phyloP scores from a whole-genome alignment of 2,113 vertebrate species.

The Tachysurus vachellii region DNA sequence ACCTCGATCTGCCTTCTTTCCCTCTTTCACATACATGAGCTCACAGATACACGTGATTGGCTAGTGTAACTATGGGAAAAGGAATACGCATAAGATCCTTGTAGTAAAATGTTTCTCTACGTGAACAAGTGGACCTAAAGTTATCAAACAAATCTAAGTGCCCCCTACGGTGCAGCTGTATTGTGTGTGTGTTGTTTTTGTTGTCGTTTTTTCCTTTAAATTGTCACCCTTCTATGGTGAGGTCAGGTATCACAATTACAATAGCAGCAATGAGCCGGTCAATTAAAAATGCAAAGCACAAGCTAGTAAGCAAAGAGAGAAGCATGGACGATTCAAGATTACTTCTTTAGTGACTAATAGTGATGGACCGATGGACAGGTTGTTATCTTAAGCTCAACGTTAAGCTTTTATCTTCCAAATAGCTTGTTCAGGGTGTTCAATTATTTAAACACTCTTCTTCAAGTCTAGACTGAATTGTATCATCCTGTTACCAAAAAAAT shows the following conservation, averaged over 20 bases:
- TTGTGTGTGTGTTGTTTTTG: background rate
- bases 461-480: background rate
- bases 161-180: background rate
- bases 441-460: background rate
- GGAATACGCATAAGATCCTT: background rate
- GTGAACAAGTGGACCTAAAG: background rate
- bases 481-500: conserved; percentile 2
- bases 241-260: background rate
- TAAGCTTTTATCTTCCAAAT: background rate
- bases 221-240: background rate
- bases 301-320: conserved; percentile 27
- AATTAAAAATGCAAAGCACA: background rate
- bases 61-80: background rate
- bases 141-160: background rate
- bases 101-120: background rate
- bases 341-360: background rate
- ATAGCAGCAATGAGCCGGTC: background rate
- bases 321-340: conserved; percentile 25
- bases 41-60: background rate
- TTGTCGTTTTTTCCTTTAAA: background rate
- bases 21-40: background rate
- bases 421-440: background rate
- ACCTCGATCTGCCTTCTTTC: background rate
- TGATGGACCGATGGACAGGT: conserved; percentile 29
- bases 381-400: conserved; percentile 4